Conservation (phyloP, 2,797 vertebrate genomes). For the Macroramphosus scolopax region DNA sequence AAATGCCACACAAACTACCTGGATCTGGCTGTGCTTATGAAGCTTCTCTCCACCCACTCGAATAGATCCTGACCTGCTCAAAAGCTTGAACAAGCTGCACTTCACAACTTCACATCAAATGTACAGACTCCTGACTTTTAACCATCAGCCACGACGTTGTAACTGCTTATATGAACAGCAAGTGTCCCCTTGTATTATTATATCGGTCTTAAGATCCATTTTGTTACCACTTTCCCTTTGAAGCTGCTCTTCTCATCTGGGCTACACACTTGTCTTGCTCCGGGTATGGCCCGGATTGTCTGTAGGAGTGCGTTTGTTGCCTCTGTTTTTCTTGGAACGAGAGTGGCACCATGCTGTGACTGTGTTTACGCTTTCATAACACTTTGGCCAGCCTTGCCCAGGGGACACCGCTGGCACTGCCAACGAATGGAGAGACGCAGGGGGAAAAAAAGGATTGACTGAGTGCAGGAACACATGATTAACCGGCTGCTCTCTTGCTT, state of each 20-base stretch:
- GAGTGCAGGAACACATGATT: too few species aligned
- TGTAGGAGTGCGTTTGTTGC: constrained; percentile 19
- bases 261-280: constrained; percentile 9
- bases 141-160: too few species aligned
- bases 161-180: too few species aligned
- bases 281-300: constrained; percentile 6
- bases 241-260: constrained; percentile 1
- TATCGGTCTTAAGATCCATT: too few species aligned
- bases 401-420: constrained; percentile 43
- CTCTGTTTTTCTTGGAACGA: constrained; percentile 59
- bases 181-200: too few species aligned
- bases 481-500: constrained; percentile 19
- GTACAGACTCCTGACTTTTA: constrained; percentile 17
- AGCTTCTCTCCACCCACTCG: constrained; percentile 28
- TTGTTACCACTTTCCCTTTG: too few species aligned
- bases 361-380: constrained; percentile 62
- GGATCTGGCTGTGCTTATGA: constrained; percentile 20
- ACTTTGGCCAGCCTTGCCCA: constrained; percentile 44
- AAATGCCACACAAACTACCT: constrained; percentile 28
- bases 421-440: constrained; percentile 16
- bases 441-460: too few species aligned
- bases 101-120: constrained; percentile 33
- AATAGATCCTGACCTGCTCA: constrained; percentile 42
- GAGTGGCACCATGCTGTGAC: constrained; percentile 47
- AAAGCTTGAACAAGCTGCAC: constrained; percentile 16